These are phyloP conservation scores for Petrophora chlorosata DNA, from an alignment of 2,888 invertebrate species.

Conservation along the genomic window DNA sequence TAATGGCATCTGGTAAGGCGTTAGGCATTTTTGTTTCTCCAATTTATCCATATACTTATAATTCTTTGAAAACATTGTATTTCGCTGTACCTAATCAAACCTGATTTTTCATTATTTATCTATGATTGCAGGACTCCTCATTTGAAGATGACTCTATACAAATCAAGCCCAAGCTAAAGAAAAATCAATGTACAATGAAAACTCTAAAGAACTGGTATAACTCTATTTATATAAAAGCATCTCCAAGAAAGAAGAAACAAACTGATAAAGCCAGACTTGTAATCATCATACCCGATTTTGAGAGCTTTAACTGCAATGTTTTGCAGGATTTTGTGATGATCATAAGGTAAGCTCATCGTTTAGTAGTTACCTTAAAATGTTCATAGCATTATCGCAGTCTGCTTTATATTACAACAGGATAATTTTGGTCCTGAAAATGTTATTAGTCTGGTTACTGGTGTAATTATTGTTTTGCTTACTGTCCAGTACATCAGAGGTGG, in stretches of 20 bases:
- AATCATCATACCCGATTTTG: constrained; percentile 93
- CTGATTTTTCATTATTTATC: no score
- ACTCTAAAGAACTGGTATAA: constrained; percentile 85
- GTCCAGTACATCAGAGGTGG: no score
- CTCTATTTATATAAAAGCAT: constrained; percentile 53
- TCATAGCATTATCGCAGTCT: no score
- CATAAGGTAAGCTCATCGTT: constrained; percentile 82
- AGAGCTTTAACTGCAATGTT: constrained; percentile 88
- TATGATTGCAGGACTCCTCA: constrained; percentile 54
- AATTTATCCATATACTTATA: no score
- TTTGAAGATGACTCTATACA: constrained; percentile 52
- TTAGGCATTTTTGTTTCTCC: no score
- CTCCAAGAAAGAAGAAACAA: constrained; percentile 60
- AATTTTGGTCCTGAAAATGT: no score
- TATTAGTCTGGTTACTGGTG: no score
- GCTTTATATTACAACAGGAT: no score
- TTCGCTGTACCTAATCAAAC: no score
- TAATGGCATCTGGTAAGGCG: no score
- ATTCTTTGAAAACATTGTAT: no score
- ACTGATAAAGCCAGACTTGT: constrained; percentile 77
- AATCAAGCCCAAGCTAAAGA: constrained; percentile 74
- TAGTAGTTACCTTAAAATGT: background rate
- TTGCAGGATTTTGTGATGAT: constrained; percentile 93
- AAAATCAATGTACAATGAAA: constrained; percentile 86
- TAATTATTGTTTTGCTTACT: no score